Percentiles rank a stretch among this genome's conserved stretches.
phyloP scores from a whole-genome alignment of 2,888 invertebrate species.

The Acrobasis suavella region DNA sequence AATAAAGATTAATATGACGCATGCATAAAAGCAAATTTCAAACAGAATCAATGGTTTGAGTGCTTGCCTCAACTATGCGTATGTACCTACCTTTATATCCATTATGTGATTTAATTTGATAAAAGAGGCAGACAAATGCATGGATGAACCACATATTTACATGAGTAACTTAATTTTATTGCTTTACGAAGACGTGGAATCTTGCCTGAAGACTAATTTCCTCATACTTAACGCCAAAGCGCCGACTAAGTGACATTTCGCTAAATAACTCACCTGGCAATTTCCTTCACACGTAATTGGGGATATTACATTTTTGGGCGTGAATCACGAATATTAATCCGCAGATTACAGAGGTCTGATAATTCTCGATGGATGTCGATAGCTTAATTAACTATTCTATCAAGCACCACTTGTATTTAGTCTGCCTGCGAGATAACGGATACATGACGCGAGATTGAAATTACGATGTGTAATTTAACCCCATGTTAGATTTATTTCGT shows the following conservation, averaged over 20 bases:
- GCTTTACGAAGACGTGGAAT: not conserved
- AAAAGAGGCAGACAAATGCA: no score
- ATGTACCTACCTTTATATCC: no score
- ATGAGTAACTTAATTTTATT: not conserved
- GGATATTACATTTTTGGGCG: slow-evolving; percentile 23
- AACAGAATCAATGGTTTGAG: no score
- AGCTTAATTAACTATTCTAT: slow-evolving; percentile 46
- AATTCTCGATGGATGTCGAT: slow-evolving; percentile 38
- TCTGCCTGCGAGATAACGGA: slow-evolving; percentile 15
- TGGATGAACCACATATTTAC: not conserved
- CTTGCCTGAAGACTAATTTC: not conserved
- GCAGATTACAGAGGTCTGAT: slow-evolving; percentile 44
- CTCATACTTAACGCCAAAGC: not conserved
- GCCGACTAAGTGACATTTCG: not conserved
- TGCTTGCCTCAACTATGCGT: no score
- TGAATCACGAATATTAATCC: slow-evolving; percentile 36
- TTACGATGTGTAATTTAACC: slow-evolving; percentile 9
- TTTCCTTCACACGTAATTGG: not conserved
- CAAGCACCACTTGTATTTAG: slow-evolving; percentile 30
- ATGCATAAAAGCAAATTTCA: no score
- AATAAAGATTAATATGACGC: no score
- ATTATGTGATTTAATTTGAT: no score
- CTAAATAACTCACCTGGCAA: not conserved
- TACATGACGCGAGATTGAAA: slow-evolving; percentile 23
- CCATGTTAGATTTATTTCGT: not conserved